Evolutionary conservation across 1,140 invertebrate genomes (phyloP).

Genomic region (Habropoda laboriosa): DNA sequence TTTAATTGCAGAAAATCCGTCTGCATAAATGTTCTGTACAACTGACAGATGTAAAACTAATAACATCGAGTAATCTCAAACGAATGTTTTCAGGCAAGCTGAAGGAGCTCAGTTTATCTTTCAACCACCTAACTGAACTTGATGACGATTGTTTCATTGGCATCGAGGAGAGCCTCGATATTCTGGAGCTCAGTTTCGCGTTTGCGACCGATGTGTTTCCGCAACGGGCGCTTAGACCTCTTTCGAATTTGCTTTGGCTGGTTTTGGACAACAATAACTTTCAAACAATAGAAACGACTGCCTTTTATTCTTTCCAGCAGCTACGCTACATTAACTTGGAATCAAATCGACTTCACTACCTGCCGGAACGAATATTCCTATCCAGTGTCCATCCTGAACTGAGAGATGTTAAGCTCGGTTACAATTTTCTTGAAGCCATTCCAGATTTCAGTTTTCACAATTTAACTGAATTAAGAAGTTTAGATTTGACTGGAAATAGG

Average conservation of each 20-base stretch:
- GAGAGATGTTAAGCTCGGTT: conserved; percentile 87
- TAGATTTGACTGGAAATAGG: conserved; percentile 78
- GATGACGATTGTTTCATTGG: conserved; percentile 90
- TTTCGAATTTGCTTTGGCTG: conserved; percentile 90
- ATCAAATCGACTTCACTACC: conserved; percentile 88
- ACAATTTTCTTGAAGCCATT: conserved; percentile 88
- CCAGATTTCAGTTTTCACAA: conserved; percentile 89
- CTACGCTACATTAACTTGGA: conserved; percentile 93
- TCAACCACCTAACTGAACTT: conserved; percentile 91
- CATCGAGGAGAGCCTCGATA: conserved; percentile 88
- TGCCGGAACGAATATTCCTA: conserved; percentile 86
- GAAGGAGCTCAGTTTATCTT: conserved; percentile 93
- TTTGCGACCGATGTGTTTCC: conserved; percentile 90
- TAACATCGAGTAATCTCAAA: too few species aligned
- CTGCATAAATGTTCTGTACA: too few species aligned
- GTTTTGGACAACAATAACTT: conserved; percentile 95
- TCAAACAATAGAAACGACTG: conserved; percentile 84
- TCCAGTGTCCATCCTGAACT: conserved; percentile 87
- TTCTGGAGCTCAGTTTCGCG: conserved; percentile 92
- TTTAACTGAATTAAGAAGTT: conserved; percentile 76
- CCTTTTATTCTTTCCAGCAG: conserved; percentile 86
- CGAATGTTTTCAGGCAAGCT: conserved; percentile 81
- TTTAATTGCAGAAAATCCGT: too few species aligned
- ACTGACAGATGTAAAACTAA: too few species aligned
- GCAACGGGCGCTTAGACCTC: conserved; percentile 86